These are phyloP conservation scores for Trichosurus vulpecula DNA, from an alignment of 2,797 vertebrate species.

Conservation along the genomic window DNA sequence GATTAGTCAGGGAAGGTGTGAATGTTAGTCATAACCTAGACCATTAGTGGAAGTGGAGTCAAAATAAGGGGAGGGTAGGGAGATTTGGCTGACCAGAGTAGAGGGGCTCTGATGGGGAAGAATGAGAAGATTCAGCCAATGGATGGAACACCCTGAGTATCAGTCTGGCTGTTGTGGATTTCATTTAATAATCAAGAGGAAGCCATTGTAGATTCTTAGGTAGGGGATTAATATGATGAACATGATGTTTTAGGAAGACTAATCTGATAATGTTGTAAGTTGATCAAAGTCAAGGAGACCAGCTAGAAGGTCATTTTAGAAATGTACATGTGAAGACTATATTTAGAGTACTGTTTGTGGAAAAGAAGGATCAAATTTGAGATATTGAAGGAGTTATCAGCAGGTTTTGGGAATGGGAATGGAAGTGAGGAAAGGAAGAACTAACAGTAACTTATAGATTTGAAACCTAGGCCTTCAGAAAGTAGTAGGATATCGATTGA, in stretches of 20 bases:
- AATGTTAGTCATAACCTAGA: background rate
- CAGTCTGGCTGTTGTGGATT: constrained; percentile 42
- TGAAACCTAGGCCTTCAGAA: constrained; percentile 18
- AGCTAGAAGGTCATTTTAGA: constrained; percentile 3
- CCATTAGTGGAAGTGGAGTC: constrained; percentile 9
- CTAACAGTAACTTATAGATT: background rate
- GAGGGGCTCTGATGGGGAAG: constrained; percentile 22
- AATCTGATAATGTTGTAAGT: background rate
- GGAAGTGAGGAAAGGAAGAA: constrained; percentile 5
- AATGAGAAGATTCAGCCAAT: constrained; percentile 1
- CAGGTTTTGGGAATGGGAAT: constrained; percentile 9
- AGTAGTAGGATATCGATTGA: constrained; percentile 1
- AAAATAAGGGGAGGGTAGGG: background rate
- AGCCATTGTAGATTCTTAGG: constrained; percentile 20
- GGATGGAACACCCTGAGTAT: constrained; percentile 34
- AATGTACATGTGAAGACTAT: constrained; percentile 18
- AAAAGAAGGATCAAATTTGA: constrained; percentile 39
- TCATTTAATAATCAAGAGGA: constrained; percentile 38
- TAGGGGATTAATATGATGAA: background rate
- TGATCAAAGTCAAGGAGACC: constrained; percentile 22
- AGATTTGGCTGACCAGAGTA: background rate
- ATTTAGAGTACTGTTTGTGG: background rate
- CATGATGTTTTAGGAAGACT: constrained; percentile 41
- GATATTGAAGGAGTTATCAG: background rate
- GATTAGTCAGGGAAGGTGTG: background rate